phyloP scores from a whole-genome alignment of 1,140 invertebrate species.

The Metopolophium dirhodum region DNA sequence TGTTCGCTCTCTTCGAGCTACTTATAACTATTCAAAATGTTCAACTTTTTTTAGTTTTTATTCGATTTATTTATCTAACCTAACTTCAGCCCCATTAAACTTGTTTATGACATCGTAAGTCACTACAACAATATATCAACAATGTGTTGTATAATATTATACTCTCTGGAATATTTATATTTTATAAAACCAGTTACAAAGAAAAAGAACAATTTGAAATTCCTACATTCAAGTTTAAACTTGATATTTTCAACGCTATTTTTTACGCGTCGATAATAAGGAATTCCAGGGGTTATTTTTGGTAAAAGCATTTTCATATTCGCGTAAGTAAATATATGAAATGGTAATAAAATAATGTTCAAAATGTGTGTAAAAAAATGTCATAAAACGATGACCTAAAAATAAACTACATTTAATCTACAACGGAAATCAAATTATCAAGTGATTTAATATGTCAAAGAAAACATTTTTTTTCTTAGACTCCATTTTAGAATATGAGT shows the following conservation, averaged over 20 bases:
- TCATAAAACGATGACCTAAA: background rate
- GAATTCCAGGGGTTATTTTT: background rate
- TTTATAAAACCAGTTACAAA: too few relatives aligned
- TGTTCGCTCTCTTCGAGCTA: too few relatives aligned
- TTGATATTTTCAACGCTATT: background rate
- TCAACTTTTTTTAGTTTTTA: too few relatives aligned
- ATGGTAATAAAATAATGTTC: background rate
- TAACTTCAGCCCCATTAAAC: too few relatives aligned
- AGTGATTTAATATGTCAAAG: background rate
- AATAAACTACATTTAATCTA: background rate
- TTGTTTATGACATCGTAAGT: too few relatives aligned
- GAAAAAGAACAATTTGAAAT: too few relatives aligned
- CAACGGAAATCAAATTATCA: background rate
- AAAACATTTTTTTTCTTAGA: background rate
- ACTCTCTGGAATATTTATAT: too few relatives aligned
- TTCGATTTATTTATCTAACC: too few relatives aligned
- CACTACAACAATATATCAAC: too few relatives aligned
- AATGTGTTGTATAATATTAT: too few relatives aligned
- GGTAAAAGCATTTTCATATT: background rate
- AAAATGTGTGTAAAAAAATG: background rate
- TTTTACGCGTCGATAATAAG: background rate
- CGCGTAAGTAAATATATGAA: background rate
- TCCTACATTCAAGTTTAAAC: too few relatives aligned
- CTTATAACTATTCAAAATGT: too few relatives aligned
- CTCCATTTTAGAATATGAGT: background rate